These are phyloP conservation scores for Carposina sasakii DNA, from an alignment of 1,140 invertebrate species.

Conservation along the genomic window DNA sequence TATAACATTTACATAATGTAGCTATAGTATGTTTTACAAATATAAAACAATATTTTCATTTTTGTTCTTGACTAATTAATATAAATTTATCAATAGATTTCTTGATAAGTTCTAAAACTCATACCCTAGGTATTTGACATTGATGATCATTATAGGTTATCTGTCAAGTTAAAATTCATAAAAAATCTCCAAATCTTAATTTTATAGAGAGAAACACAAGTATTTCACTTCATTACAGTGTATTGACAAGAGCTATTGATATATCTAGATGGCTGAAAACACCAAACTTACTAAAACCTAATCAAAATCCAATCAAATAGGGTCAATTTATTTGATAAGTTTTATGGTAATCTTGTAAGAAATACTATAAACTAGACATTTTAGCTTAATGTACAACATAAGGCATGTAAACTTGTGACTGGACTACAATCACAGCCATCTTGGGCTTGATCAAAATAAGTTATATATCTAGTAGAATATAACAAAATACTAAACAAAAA, in stretches of 20 bases:
- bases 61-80: too few relatives aligned
- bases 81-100: too few relatives aligned
- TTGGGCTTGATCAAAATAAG: constrained; percentile 43
- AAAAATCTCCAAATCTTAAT: too few relatives aligned
- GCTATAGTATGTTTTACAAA: too few relatives aligned
- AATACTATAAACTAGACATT: not conserved
- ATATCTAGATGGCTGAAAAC: constrained; percentile 30
- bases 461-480: constrained; percentile 43
- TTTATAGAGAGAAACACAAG: too few relatives aligned
- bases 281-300: constrained; percentile 17
- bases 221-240: too few relatives aligned
- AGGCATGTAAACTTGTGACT: not conserved
- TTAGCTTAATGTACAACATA: not conserved
- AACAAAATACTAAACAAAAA: constrained; percentile 32
- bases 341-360: not conserved
- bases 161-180: constrained; percentile 36
- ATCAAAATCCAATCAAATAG: too few relatives aligned
- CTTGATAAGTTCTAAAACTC: too few relatives aligned
- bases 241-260: constrained; percentile 12
- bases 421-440: constrained; percentile 52
- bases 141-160: constrained; percentile 49
- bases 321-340: too few relatives aligned
- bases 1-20: too few relatives aligned
- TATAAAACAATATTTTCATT: too few relatives aligned
- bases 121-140: too few relatives aligned